Conservation (phyloP, 1,140 invertebrate genomes). For the Mylabris phalerata region DNA sequence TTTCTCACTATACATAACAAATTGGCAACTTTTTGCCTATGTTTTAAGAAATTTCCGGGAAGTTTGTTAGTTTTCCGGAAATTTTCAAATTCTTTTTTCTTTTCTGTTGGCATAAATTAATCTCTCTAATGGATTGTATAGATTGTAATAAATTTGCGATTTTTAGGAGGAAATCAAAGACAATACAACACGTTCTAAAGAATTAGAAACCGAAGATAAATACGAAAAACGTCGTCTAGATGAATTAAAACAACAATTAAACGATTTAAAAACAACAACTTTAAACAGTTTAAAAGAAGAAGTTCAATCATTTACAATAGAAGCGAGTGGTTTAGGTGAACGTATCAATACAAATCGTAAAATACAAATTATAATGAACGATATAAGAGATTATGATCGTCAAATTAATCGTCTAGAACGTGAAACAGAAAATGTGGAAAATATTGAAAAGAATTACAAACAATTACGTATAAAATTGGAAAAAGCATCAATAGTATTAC, state of each 20-base stretch:
- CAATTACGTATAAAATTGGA: slow-evolving; percentile 19
- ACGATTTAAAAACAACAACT: slow-evolving; percentile 14
- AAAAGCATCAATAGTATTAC: slow-evolving; percentile 17
- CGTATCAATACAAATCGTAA: slow-evolving; percentile 10
- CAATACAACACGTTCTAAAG: slow-evolving; percentile 32
- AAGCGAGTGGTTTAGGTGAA: slow-evolving; percentile 27
- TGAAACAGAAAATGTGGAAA: slow-evolving; percentile 18
- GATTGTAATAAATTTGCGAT: not conserved
- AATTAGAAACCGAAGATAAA: slow-evolving; percentile 23
- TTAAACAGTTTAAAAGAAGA: slow-evolving; percentile 21
- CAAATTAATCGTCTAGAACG: slow-evolving; percentile 25
- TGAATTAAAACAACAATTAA: slow-evolving; percentile 23
- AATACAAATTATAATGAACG: slow-evolving; percentile 17
- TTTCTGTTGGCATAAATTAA: too few species aligned
- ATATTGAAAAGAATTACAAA: slow-evolving; percentile 22
- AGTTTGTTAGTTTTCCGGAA: too few species aligned
- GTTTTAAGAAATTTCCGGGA: too few species aligned
- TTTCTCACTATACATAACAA: too few species aligned
- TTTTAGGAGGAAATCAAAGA: slow-evolving; percentile 40
- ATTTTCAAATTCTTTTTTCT: too few species aligned
- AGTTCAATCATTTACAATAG: slow-evolving; percentile 1
- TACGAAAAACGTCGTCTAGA: slow-evolving; percentile 27
- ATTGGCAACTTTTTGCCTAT: too few species aligned
- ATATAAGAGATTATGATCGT: slow-evolving; percentile 24
- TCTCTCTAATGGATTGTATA: too few species aligned